Evolutionary conservation across 2,797 vertebrate species (phyloP), one percentile per base, ranked within the genome.

Genomic region (Pachyuromys duprasi): DNA sequence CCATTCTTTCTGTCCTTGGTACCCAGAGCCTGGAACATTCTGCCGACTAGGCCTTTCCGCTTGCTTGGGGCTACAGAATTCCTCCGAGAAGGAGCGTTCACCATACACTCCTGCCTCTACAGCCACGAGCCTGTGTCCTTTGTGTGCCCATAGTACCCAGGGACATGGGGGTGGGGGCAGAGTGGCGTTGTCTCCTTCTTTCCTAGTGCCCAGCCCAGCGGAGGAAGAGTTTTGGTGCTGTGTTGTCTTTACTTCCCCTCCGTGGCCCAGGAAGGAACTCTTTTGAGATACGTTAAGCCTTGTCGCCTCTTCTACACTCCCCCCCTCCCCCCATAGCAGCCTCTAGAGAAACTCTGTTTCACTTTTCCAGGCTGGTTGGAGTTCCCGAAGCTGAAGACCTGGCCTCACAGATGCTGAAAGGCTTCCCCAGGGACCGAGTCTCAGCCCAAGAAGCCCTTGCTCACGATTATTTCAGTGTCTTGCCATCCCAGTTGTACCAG

Each of bases 321-420:
- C 36, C 62, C 31, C 42, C 17, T 6, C 3, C 7, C 12, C 18
- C 36, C 8, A 93, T 57, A 75, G 36, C 67, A 36, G 69, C 69
- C 45, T 95, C 76, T 81, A 70, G 3, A 60, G 1, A 92, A 86
- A 87, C 36, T 74, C 78, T 28, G 93, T 6, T 79, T 86, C 95
- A 8, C 94, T 97, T 97, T 97, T 91, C 70, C 98, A 99, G 99
- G 97, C 97, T 99, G 95, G 98, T 98, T 69, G 98, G 98, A 94
- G 97, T 98, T 67, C 99, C 99, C 86, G 99, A 98, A 97, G 99
- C 98, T 0, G 99, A 99, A 97, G 98, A 99, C 96, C 96, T 99
- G 98, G 98, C 99, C 94, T 98, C 99, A 84, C 98, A 98, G 95
- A 99, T 99, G 99, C 96, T 99, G 81, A 98, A 94, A 96, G 97